These are phyloP conservation scores for Sphaerodactylus townsendi DNA, from an alignment of 2,113 vertebrate genomes.

Conservation along the genomic window DNA sequence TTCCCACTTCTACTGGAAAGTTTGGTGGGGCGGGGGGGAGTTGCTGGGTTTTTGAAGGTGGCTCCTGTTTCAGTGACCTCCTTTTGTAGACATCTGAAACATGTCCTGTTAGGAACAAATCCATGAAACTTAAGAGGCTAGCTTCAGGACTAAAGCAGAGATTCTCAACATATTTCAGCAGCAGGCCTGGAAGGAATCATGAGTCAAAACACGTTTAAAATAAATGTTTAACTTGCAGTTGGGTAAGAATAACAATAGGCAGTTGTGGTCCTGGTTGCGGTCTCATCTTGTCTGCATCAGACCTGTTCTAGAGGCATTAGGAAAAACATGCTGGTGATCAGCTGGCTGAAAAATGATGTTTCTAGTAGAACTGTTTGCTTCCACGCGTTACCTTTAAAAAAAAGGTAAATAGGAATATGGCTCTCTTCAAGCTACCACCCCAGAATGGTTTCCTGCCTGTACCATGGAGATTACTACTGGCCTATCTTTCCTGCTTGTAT, in stretches of 20 bases:
- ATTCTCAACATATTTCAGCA: neutral
- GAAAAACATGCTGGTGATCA: neutral
- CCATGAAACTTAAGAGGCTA: neutral
- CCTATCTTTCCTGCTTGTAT: no score
- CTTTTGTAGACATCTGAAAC: no score
- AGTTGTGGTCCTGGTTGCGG: no score
- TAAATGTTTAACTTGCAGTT: neutral
- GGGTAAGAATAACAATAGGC: neutral
- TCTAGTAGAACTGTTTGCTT: neutral
- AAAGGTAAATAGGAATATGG: neutral
- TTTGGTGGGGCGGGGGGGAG: neutral
- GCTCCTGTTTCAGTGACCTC: neutral
- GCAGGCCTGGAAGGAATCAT: neutral
- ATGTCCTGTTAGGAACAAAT: neutral
- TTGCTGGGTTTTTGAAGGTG: neutral
- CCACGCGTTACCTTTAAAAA: neutral
- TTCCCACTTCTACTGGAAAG: neutral
- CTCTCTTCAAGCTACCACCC: neutral
- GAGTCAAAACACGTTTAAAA: neutral
- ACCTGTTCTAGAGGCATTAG: neutral
- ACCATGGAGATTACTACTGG: neutral
- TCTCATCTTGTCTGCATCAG: neutral
- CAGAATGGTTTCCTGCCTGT: neutral
- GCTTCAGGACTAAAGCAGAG: neutral
- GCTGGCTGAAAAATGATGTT: neutral